A percentile compares a stretch with the other conserved stretches of the same genome.
Evolutionary conservation across 2,888 invertebrate species (phyloP).

Genomic region (Acrocera orbiculus): DNA sequence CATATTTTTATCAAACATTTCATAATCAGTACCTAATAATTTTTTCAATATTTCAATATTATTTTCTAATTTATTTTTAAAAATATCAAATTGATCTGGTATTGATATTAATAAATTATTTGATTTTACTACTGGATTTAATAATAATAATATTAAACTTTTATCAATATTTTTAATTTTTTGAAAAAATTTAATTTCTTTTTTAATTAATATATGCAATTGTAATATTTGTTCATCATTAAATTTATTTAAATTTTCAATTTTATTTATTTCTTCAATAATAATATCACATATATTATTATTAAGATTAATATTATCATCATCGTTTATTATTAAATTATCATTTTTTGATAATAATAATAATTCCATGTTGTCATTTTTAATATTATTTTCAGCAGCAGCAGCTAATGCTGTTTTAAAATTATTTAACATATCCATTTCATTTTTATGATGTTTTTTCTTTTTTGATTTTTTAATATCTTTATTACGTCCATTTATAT

Average conservation of each 20-base stretch:
- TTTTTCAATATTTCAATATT: slow-evolving; percentile 28
- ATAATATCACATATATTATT: no score
- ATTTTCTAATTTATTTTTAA: slow-evolving; percentile 24
- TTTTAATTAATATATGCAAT: slow-evolving; percentile 19
- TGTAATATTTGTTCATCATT: slow-evolving; percentile 18
- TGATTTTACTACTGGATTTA: slow-evolving; percentile 22
- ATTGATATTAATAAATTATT: neutral
- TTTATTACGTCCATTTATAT: slow-evolving; percentile 11
- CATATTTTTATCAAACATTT: neutral
- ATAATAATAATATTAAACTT: slow-evolving; percentile 22
- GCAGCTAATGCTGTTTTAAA: slow-evolving; percentile 21
- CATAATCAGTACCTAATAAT: slow-evolving; percentile 18
- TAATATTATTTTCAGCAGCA: neutral
- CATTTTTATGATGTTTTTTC: slow-evolving; percentile 25
- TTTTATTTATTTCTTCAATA: slow-evolving; percentile 25
- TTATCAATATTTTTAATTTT: slow-evolving; percentile 26
- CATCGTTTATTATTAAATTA: neutral
- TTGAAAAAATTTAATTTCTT: slow-evolving; percentile 23
- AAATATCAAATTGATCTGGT: slow-evolving; percentile 15
- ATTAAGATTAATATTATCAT: slow-evolving; percentile 14
- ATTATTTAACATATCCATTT: slow-evolving; percentile 29
- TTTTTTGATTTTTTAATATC: slow-evolving; percentile 20
- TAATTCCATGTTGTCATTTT: neutral
- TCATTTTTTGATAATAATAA: neutral
- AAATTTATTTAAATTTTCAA: slow-evolving; percentile 19